A percentile compares a stretch with the other conserved stretches of the same genome.
Evolutionary conservation across 2,113 vertebrate genomes (phyloP).

Genomic region (Strix uralensis): DNA sequence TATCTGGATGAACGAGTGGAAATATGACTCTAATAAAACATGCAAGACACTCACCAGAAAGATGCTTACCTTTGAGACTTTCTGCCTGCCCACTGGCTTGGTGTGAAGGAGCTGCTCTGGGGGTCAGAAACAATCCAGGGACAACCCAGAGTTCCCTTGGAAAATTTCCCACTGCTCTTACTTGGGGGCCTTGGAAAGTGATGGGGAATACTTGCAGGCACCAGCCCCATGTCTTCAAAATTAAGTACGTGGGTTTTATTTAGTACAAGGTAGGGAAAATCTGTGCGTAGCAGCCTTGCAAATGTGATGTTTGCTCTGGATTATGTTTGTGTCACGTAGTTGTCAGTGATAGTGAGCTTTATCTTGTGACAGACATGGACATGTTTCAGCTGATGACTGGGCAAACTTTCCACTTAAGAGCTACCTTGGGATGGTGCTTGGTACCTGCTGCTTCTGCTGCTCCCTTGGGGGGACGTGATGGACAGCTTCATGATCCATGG

Average conservation of each 20-base stretch:
- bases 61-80: not conserved
- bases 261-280: not conserved
- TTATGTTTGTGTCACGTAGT: not conserved
- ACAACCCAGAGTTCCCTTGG: not conserved
- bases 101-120: not conserved
- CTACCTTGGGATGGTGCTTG: rapidly evolving
- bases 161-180: not conserved
- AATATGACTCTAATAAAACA: not conserved
- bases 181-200: no score
- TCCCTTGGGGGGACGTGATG: not conserved
- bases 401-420: not conserved
- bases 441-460: not conserved
- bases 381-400: not conserved
- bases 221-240: not conserved
- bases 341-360: not conserved
- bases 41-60: not conserved
- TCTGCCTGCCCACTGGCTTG: not conserved
- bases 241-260: rapidly evolving
- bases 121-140: not conserved
- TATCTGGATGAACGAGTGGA: rapidly evolving
- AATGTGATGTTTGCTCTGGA: not conserved
- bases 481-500: not conserved
- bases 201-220: not conserved
- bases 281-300: not conserved
- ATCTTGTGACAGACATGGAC: not conserved